These are phyloP conservation scores for Limulus polyphemus DNA, from an alignment of 2,888 invertebrate species.

Conservation along the genomic window DNA sequence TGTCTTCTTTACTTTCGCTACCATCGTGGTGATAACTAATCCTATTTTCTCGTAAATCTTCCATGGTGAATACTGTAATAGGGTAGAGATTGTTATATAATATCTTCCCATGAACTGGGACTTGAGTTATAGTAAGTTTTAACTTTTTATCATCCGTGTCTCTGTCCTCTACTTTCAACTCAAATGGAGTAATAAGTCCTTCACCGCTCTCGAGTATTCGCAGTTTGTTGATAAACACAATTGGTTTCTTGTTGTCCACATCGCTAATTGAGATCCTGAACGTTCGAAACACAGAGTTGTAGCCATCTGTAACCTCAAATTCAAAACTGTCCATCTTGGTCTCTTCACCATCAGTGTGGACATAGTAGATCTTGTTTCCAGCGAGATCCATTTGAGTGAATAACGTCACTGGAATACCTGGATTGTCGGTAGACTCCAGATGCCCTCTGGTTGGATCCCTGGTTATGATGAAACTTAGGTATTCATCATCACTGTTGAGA, in stretches of 20 bases:
- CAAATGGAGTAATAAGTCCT: slow-evolving; percentile 36
- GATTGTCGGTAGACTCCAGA: slow-evolving; percentile 32
- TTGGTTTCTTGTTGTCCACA: slow-evolving; percentile 37
- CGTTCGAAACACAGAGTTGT: slow-evolving; percentile 32
- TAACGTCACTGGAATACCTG: slow-evolving; percentile 31
- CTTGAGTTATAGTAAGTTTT: slow-evolving; percentile 32
- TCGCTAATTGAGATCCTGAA: slow-evolving; percentile 36
- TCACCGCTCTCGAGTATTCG: slow-evolving; percentile 34
- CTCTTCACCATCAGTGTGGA: slow-evolving; percentile 34
- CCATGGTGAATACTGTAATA: slow-evolving; percentile 33
- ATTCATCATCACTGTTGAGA: slow-evolving; percentile 33
- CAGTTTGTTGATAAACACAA: slow-evolving; percentile 33
- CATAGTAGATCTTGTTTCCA: slow-evolving; percentile 36
- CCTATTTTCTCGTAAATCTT: slow-evolving; percentile 33
- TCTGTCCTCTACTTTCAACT: slow-evolving; percentile 34
- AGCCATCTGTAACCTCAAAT: slow-evolving; percentile 38
- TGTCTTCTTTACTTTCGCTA: slow-evolving; percentile 33
- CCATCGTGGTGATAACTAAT: slow-evolving; percentile 38
- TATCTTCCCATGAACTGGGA: slow-evolving; percentile 34
- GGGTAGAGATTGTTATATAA: slow-evolving; percentile 30
- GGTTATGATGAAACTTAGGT: slow-evolving; percentile 34
- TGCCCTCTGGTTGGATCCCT: slow-evolving; percentile 34
- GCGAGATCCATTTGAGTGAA: slow-evolving; percentile 37
- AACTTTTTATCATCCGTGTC: slow-evolving; percentile 33
- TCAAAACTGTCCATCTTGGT: slow-evolving; percentile 37